Evolutionary conservation across 1,140 invertebrate genomes (phyloP).

Genomic region (Bombus soroeensis): DNA sequence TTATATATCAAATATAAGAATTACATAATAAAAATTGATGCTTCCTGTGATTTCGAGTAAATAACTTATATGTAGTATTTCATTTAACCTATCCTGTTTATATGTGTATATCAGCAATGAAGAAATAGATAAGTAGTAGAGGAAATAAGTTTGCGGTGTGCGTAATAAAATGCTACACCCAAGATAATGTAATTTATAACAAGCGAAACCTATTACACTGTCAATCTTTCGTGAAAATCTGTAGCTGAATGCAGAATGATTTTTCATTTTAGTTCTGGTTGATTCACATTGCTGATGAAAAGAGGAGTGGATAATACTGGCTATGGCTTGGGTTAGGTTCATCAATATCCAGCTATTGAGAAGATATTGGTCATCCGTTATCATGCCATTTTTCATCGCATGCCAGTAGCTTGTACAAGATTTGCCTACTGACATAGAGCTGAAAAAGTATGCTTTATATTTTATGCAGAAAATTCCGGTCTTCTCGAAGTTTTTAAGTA

Average conservation of each 20-base stretch:
- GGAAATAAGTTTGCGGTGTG: background rate
- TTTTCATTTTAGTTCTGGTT: conserved; percentile 1
- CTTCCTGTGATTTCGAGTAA: no score
- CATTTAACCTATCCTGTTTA: background rate
- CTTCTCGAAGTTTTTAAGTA: background rate
- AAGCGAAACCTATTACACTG: background rate
- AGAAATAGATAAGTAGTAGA: background rate
- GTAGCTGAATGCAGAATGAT: background rate
- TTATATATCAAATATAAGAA: background rate
- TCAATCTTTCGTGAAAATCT: background rate
- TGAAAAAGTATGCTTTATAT: background rate
- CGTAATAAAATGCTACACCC: background rate
- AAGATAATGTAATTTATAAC: background rate
- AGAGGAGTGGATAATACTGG: conserved; percentile 1
- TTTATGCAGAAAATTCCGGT: background rate
- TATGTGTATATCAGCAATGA: background rate
- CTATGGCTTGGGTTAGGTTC: background rate
- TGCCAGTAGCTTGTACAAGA: conserved; percentile 8
- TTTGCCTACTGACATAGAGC: background rate
- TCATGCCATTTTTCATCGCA: conserved; percentile 22
- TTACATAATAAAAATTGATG: background rate
- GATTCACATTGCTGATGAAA: conserved; percentile 7
- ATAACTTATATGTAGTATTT: background rate
- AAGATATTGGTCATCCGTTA: conserved; percentile 32
- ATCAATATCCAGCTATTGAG: conserved; percentile 27